phyloP scores from a whole-genome alignment of 2,113 vertebrate genomes.

The Neogobius melanostomus region DNA sequence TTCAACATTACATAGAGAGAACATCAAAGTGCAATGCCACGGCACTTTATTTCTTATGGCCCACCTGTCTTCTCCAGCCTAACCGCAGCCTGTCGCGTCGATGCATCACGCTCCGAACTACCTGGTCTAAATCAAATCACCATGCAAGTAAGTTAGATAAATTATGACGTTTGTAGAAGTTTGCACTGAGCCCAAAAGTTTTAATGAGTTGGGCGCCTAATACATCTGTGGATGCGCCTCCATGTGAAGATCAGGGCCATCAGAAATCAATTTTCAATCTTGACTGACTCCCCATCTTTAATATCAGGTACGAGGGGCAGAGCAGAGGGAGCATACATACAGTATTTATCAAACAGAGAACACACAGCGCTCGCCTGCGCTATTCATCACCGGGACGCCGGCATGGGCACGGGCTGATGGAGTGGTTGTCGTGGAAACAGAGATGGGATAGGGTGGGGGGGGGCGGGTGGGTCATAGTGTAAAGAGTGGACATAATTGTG shows the following conservation, averaged over 20 bases:
- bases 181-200: slow-evolving; percentile 37
- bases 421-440: slow-evolving; percentile 74
- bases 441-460: slow-evolving; percentile 50
- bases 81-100: not conserved
- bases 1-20: not conserved
- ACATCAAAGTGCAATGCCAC: no score
- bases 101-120: not conserved
- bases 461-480: slow-evolving; percentile 32
- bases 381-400: slow-evolving; percentile 29
- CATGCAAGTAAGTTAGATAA: not conserved
- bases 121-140: not conserved
- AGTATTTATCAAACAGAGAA: slow-evolving; percentile 37
- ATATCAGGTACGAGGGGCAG: slow-evolving; percentile 32
- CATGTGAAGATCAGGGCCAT: slow-evolving; percentile 25
- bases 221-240: slow-evolving; percentile 34
- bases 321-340: slow-evolving; percentile 17
- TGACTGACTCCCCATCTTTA: slow-evolving; percentile 47
- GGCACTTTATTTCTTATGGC: not conserved
- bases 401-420: slow-evolving; percentile 45
- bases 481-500: slow-evolving; percentile 20
- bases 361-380: slow-evolving; percentile 28
- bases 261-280: slow-evolving; percentile 65
- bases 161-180: not conserved
- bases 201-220: slow-evolving; percentile 32
- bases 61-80: not conserved